A percentile compares a stretch with the other conserved stretches of the same genome.
Evolutionary conservation across 2,113 vertebrate genomes (phyloP).

Genomic region (Cromileptes altivelis): DNA sequence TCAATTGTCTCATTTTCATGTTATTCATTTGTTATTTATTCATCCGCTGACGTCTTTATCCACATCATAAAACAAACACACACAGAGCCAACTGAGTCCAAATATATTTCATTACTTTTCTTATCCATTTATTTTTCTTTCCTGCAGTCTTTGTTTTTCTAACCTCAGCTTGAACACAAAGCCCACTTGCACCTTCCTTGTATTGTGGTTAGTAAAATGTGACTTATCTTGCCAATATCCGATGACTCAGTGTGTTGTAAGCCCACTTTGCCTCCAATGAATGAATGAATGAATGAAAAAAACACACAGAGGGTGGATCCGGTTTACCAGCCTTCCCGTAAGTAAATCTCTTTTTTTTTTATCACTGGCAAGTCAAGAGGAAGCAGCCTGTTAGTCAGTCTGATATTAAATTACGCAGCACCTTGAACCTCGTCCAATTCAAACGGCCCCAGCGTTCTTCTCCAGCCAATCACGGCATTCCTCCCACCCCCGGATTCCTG

Average conservation of each 20-base stretch:
- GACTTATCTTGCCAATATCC: neutral
- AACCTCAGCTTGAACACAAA: neutral
- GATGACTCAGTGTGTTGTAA: constrained; percentile 43
- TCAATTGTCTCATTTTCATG: neutral
- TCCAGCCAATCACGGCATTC: constrained; percentile 55
- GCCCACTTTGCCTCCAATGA: neutral
- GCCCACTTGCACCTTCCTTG: constrained; percentile 14
- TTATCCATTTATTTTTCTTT: neutral
- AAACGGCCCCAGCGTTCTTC: constrained; percentile 7
- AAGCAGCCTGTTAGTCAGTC: constrained; percentile 58
- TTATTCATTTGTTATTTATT: neutral
- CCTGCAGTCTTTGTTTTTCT: neutral
- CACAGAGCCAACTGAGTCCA: no score
- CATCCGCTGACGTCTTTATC: neutral
- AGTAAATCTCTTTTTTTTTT: constrained; percentile 27
- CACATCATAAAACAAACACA: no score
- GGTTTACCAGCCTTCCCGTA: constrained; percentile 53
- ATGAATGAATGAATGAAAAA: neutral
- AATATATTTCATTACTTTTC: neutral
- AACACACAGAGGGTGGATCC: constrained; percentile 1
- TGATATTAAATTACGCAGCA: constrained; percentile 50
- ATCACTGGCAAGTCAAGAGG: constrained; percentile 11
- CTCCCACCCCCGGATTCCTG: constrained; percentile 36
- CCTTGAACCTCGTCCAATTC: constrained; percentile 59
- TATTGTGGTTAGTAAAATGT: constrained; percentile 12